phyloP scores from a whole-genome alignment of 1,140 invertebrate genomes.

The Camponotus floridanus region DNA sequence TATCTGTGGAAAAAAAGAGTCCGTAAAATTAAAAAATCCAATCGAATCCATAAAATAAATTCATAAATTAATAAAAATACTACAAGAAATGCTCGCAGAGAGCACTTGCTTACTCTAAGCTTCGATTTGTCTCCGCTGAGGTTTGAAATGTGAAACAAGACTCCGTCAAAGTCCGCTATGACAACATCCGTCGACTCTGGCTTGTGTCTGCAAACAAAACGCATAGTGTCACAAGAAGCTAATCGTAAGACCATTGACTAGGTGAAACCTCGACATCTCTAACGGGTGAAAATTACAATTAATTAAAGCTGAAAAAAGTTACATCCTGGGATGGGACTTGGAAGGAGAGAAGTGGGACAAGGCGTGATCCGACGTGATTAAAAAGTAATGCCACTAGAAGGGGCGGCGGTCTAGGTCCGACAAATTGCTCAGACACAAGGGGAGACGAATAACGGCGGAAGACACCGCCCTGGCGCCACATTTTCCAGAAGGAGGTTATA shows the following conservation, averaged over 20 bases:
- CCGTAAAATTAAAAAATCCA: not conserved
- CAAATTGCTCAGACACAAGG: not conserved
- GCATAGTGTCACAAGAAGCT: slow-evolving; percentile 5
- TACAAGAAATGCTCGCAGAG: not conserved
- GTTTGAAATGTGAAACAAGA: slow-evolving; percentile 99
- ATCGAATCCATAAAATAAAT: not conserved
- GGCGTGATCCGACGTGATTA: no score
- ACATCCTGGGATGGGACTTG: not conserved
- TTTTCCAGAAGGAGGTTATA: slow-evolving; percentile 33
- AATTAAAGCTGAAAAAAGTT: not conserved
- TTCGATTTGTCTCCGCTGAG: slow-evolving; percentile 98
- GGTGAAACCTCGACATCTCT: not conserved
- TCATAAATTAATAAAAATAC: no score
- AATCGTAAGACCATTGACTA: not conserved
- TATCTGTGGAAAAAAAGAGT: slow-evolving; percentile 88
- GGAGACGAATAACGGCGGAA: slow-evolving; percentile 14
- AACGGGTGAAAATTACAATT: not conserved
- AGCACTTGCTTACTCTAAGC: slow-evolving; percentile 93
- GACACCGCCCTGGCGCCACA: slow-evolving; percentile 73
- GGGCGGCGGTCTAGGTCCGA: no score
- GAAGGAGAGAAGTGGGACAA: not conserved
- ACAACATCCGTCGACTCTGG: slow-evolving; percentile 97
- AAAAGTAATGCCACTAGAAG: not conserved
- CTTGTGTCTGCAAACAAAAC: slow-evolving; percentile 92
- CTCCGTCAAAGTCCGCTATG: slow-evolving; percentile 99